phyloP scores from a whole-genome alignment of 2,888 invertebrate genomes.

The Aleiodes testaceus region DNA sequence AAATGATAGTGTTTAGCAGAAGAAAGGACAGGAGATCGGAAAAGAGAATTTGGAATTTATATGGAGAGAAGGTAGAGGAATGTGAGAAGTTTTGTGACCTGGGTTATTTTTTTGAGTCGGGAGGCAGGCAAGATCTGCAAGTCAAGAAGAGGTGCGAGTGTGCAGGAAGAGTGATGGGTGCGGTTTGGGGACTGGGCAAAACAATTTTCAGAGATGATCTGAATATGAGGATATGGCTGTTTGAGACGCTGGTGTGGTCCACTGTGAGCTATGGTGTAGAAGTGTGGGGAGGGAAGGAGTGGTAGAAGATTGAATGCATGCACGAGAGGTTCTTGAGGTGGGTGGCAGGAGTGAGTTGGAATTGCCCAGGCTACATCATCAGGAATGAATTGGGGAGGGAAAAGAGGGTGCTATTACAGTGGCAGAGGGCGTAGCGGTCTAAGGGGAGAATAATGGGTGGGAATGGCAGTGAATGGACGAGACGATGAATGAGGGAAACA shows the following conservation, averaged over 20 bases:
- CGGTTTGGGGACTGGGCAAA: conserved; percentile 33
- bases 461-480: too few species aligned
- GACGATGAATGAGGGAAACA: too few species aligned
- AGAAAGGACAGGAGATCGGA: conserved; percentile 12
- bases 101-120: not conserved
- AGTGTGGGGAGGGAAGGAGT: conserved; percentile 36
- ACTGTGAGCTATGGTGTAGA: not conserved
- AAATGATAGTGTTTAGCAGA: conserved; percentile 22
- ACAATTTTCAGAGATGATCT: conserved; percentile 9
- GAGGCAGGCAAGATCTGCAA: conserved; percentile 16
- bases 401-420: not conserved
- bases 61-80: not conserved
- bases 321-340: conserved; percentile 41
- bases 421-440: too few species aligned
- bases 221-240: conserved; percentile 20
- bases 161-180: conserved; percentile 26
- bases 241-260: conserved; percentile 7
- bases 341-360: conserved; percentile 27
- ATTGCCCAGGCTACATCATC: conserved; percentile 18
- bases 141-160: conserved; percentile 1
- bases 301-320: conserved; percentile 27
- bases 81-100: not conserved
- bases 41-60: not conserved
- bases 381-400: conserved; percentile 14
- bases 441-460: too few species aligned